A percentile compares a stretch with the other conserved stretches of the same genome.
These are phyloP conservation scores for Calephelis nemesis DNA, from an alignment of 1,140 invertebrate genomes.

Conservation along the genomic window DNA sequence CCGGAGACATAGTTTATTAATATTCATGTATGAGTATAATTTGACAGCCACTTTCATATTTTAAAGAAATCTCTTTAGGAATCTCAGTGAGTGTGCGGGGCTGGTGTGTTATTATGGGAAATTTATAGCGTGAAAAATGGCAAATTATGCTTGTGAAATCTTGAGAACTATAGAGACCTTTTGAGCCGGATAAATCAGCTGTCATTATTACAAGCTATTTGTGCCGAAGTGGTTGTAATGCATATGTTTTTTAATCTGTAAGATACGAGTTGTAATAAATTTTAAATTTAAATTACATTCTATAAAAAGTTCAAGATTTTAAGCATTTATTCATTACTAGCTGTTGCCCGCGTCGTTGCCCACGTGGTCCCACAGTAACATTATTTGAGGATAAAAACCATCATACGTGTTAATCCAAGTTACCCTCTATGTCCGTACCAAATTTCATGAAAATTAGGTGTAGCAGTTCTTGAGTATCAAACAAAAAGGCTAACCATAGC, in stretches of 20 bases:
- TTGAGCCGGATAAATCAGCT: slow-evolving; percentile 20
- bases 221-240: background rate
- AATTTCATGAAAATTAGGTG: too few relatives aligned
- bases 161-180: slow-evolving; percentile 46
- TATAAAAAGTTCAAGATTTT: too few relatives aligned
- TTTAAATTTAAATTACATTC: too few relatives aligned
- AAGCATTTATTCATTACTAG: too few relatives aligned
- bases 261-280: too few relatives aligned
- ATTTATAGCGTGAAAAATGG: slow-evolving; percentile 51
- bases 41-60: slow-evolving; percentile 62
- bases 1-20: slow-evolving; percentile 46
- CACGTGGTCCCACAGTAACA: too few relatives aligned
- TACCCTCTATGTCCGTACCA: too few relatives aligned
- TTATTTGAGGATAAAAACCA: too few relatives aligned
- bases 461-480: too few relatives aligned
- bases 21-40: slow-evolving; percentile 49
- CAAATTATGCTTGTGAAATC: slow-evolving; percentile 52
- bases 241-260: background rate
- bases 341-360: too few relatives aligned
- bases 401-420: too few relatives aligned
- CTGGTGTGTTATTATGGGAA: slow-evolving; percentile 53
- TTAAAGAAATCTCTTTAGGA: slow-evolving; percentile 35
- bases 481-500: too few relatives aligned
- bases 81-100: slow-evolving; percentile 30
- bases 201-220: slow-evolving; percentile 25